phyloP scores from a whole-genome alignment of 2,888 invertebrate genomes.

The Lepidochrysops patricia region DNA sequence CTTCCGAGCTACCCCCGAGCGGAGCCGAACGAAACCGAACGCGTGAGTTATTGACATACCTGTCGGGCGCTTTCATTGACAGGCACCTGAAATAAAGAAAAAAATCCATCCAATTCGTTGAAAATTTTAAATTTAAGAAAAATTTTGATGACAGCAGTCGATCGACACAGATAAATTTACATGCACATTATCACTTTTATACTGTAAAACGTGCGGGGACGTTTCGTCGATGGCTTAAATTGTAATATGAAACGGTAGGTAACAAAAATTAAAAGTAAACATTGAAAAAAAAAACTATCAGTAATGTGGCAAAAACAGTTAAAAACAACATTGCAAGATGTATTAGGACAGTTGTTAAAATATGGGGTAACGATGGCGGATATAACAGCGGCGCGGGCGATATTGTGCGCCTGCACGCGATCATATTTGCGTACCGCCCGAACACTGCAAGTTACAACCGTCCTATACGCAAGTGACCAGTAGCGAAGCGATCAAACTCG shows the following conservation, averaged over 20 bases:
- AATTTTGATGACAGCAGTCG: conserved; percentile 36
- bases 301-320: conserved; percentile 69
- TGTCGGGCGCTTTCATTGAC: conserved; percentile 84
- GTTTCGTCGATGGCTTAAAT: conserved; percentile 11
- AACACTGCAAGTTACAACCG: conserved; percentile 25
- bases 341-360: conserved; percentile 76
- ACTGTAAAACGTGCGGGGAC: conserved; percentile 27
- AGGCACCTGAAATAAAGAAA: conserved; percentile 83
- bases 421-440: conserved; percentile 43
- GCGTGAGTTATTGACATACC: conserved; percentile 75
- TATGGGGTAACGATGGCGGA: conserved; percentile 66
- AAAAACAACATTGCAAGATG: conserved; percentile 74
- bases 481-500: too few species aligned
- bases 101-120: conserved; percentile 78
- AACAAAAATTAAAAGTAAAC: conserved; percentile 70
- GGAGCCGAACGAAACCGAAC: conserved; percentile 66
- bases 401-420: conserved; percentile 67
- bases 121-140: conserved; percentile 69
- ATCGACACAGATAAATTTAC: conserved; percentile 72
- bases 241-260: conserved; percentile 35
- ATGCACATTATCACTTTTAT: conserved; percentile 40
- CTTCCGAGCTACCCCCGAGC: conserved; percentile 70
- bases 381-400: conserved; percentile 55
- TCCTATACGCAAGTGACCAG: too few species aligned
- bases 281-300: conserved; percentile 62